These are phyloP conservation scores for Lasaia peninsularis DNA, from an alignment of 1,140 invertebrate species.

Conservation along the genomic window DNA sequence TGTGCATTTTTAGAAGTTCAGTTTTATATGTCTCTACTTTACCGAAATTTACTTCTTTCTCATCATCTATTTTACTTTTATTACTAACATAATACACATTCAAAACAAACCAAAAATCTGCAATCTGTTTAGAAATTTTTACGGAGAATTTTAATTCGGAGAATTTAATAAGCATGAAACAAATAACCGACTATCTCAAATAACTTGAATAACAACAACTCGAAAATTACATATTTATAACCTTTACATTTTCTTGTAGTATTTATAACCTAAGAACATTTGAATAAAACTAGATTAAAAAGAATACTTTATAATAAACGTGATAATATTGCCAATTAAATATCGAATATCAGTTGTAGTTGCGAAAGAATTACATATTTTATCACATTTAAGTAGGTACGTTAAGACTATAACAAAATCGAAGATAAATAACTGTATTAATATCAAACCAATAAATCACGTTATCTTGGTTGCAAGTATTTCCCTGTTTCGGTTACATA, in stretches of 20 bases:
- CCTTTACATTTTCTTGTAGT: too few relatives aligned
- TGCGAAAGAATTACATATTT: not conserved
- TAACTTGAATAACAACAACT: too few relatives aligned
- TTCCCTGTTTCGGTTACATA: slow-evolving; percentile 5
- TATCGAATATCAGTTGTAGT: not conserved
- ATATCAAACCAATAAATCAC: slow-evolving; percentile 15
- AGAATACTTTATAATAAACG: not conserved
- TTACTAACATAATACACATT: too few relatives aligned
- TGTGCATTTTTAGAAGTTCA: not conserved
- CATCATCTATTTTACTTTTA: too few relatives aligned
- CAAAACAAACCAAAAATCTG: too few relatives aligned
- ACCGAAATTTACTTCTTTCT: too few relatives aligned
- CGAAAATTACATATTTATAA: too few relatives aligned
- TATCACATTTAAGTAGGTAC: slow-evolving; percentile 6
- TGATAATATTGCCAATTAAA: not conserved
- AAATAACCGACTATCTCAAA: too few relatives aligned
- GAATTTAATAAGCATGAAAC: too few relatives aligned
- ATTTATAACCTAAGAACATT: too few relatives aligned
- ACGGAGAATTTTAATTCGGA: too few relatives aligned
- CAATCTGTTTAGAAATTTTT: too few relatives aligned
- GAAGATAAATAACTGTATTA: slow-evolving; percentile 11
- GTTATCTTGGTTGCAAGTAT: slow-evolving; percentile 5
- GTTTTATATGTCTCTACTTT: not conserved
- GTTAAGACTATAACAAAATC: slow-evolving; percentile 3
- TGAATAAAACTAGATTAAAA: not conserved